phyloP scores from a whole-genome alignment of 2,888 invertebrate genomes.

The Petrophora chlorosata region DNA sequence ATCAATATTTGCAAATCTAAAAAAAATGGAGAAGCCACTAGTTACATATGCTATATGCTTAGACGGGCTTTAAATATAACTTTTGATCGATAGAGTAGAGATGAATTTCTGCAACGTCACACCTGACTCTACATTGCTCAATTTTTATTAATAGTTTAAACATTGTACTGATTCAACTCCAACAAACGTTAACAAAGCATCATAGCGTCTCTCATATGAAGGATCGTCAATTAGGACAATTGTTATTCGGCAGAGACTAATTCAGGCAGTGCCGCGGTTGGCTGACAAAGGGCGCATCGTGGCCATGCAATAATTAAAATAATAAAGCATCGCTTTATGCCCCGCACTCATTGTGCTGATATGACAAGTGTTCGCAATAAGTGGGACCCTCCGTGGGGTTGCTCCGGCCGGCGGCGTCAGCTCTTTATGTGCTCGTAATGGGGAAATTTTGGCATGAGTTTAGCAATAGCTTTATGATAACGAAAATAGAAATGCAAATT shows the following conservation, averaged over 20 bases:
- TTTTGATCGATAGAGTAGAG: no score
- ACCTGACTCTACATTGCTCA: no score
- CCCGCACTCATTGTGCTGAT: slow-evolving; percentile 70
- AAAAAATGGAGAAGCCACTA: no score
- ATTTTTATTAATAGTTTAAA: no score
- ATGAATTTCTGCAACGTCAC: no score
- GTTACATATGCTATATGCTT: no score
- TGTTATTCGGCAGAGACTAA: slow-evolving; percentile 56
- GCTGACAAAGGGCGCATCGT: slow-evolving; percentile 71
- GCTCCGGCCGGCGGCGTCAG: slow-evolving; percentile 22
- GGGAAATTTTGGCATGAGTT: slow-evolving; percentile 23
- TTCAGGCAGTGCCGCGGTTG: slow-evolving; percentile 60
- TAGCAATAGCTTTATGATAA: slow-evolving; percentile 7
- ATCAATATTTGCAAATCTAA: no score
- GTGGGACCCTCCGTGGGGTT: slow-evolving; percentile 61
- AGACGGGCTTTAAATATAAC: no score
- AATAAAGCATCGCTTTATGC: slow-evolving; percentile 73
- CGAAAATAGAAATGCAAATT: slow-evolving; percentile 7
- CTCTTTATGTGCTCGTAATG: slow-evolving; percentile 29
- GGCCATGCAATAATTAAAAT: slow-evolving; percentile 82
- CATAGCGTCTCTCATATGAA: slow-evolving; percentile 40
- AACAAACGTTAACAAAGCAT: slow-evolving; percentile 15
- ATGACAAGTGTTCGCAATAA: slow-evolving; percentile 82
- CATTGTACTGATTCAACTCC: slow-evolving; percentile 11
- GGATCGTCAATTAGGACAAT: slow-evolving; percentile 70